Evolutionary conservation across 2,888 invertebrate species (phyloP).

Genomic region (Brenthis hecate): DNA sequence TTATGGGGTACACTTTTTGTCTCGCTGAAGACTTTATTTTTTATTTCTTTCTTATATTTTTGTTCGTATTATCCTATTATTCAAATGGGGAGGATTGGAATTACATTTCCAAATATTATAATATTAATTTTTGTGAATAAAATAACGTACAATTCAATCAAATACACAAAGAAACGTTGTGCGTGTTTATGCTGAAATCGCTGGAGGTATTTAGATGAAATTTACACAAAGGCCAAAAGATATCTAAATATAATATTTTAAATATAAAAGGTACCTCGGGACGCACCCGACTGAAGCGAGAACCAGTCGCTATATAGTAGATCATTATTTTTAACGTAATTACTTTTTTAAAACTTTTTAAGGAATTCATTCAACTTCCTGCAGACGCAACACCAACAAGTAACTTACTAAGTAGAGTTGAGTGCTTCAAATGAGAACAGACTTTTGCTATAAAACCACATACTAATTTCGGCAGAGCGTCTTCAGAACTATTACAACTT

Average conservation of each 20-base stretch:
- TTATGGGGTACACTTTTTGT: constrained; percentile 16
- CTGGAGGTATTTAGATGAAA: no score
- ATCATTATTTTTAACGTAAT: neutral
- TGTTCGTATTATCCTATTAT: neutral
- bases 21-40: constrained; percentile 9
- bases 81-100: neutral
- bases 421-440: constrained; percentile 9
- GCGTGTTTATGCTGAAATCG: no score
- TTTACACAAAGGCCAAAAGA: no score
- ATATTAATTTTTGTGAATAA: no score
- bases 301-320: no score
- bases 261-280: no score
- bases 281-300: no score
- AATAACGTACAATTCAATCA: no score
- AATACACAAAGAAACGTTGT: no score
- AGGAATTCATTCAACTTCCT: constrained; percentile 9
- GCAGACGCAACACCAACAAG: constrained; percentile 2
- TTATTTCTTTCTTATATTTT: neutral
- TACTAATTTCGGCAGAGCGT: constrained; percentile 12
- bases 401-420: constrained; percentile 13
- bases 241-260: no score
- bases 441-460: constrained; percentile 5
- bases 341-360: constrained; percentile 1
- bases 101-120: no score
- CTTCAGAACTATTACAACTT: constrained; percentile 14